Percentiles rank a stretch among this genome's conserved stretches.
Conservation (phyloP, 2,888 invertebrate genomes). For the Rhodophaea formosa region DNA sequence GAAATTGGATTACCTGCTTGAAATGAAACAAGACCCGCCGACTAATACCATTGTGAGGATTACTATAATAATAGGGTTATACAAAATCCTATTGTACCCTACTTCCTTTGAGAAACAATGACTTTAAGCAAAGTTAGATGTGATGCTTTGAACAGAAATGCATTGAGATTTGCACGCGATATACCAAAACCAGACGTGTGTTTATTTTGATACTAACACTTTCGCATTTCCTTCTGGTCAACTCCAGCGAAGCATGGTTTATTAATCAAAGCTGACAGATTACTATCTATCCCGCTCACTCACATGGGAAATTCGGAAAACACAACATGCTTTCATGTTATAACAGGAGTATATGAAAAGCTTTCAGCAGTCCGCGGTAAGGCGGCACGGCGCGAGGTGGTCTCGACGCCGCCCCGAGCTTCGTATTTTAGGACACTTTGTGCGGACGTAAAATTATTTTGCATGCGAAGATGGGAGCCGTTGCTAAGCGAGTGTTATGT, state of each 20-base stretch:
- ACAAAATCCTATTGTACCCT: slow-evolving; percentile 3
- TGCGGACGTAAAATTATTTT: slow-evolving; percentile 47
- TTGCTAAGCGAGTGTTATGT: slow-evolving; percentile 29
- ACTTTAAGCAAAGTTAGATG: neutral
- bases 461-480: slow-evolving; percentile 35
- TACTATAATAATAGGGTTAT: slow-evolving; percentile 30
- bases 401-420: slow-evolving; percentile 43
- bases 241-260: slow-evolving; percentile 43
- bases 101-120: neutral
- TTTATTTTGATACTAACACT: slow-evolving; percentile 72
- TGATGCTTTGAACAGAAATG: slow-evolving; percentile 23
- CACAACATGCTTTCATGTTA: slow-evolving; percentile 44
- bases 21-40: slow-evolving; percentile 33
- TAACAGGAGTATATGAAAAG: slow-evolving; percentile 50
- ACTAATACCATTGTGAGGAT: slow-evolving; percentile 35
- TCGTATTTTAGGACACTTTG: slow-evolving; percentile 47
- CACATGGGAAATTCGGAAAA: slow-evolving; percentile 44
- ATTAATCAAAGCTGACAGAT: slow-evolving; percentile 32
- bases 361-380: slow-evolving; percentile 74
- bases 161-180: slow-evolving; percentile 30
- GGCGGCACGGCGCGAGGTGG: slow-evolving; percentile 66
- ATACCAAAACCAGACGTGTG: slow-evolving; percentile 53
- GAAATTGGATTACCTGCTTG: slow-evolving; percentile 33
- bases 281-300: slow-evolving; percentile 46
- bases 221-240: slow-evolving; percentile 62